Evolutionary conservation across 30 jellyfish, hydroid and myxozoan genomes (phyloP).

Genomic region (Chrysaora quinquecirrha): DNA sequence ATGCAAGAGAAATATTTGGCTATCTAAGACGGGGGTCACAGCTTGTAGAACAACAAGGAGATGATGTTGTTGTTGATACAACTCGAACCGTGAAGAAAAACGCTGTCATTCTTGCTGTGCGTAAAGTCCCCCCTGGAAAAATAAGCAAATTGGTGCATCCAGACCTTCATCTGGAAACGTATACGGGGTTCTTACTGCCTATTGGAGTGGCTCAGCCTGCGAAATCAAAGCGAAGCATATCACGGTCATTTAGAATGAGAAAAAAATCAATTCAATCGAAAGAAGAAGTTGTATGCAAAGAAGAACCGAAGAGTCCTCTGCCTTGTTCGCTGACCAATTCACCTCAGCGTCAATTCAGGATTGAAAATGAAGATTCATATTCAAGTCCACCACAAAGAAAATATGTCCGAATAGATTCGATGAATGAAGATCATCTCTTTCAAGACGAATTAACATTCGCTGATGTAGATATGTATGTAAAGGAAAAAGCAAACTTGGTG

Average conservation of each 20-base stretch:
- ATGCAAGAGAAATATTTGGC: conserved; percentile 91
- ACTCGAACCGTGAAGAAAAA: conserved; percentile 76
- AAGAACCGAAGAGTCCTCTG: background rate
- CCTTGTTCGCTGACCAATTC: background rate
- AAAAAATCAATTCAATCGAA: conserved; percentile 35
- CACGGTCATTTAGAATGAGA: conserved; percentile 20
- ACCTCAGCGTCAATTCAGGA: background rate
- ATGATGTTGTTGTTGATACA: conserved; percentile 82
- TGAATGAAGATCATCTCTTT: too few relatives aligned
- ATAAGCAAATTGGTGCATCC: conserved; percentile 95
- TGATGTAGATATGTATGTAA: background rate
- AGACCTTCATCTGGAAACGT: conserved; percentile 87
- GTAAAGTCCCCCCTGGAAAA: conserved; percentile 97
- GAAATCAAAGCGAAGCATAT: conserved; percentile 27
- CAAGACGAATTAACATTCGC: too few relatives aligned
- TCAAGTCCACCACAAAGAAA: background rate
- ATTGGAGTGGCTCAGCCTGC: conserved; percentile 66
- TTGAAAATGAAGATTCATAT: background rate
- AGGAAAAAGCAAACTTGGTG: background rate
- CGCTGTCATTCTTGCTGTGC: conserved; percentile 83
- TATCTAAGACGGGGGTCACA: conserved; percentile 96
- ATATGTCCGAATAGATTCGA: background rate
- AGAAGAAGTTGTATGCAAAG: conserved; percentile 2
- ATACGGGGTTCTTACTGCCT: conserved; percentile 77
- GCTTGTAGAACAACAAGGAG: conserved; percentile 86